Percentiles rank a stretch among this genome's conserved stretches.
These are phyloP conservation scores for Pseudomyrmex concolor DNA, from an alignment of 1,140 invertebrate species.

Conservation along the genomic window DNA sequence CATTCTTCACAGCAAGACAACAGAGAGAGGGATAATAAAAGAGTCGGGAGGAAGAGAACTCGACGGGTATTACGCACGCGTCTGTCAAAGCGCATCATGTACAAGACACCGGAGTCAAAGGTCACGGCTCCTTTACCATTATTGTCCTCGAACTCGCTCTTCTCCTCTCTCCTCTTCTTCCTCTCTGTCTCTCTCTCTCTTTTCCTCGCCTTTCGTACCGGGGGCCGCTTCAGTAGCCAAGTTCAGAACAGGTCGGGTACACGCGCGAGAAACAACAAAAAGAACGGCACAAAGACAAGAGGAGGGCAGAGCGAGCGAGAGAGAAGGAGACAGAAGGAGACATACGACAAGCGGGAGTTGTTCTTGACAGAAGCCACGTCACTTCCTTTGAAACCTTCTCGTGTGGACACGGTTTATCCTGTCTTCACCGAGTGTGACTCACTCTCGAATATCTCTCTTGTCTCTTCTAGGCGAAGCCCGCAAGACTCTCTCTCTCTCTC, in stretches of 20 bases:
- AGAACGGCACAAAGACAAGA: constrained; percentile 18
- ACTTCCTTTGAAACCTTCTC: constrained; percentile 65
- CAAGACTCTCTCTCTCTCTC: background rate
- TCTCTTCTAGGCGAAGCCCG: background rate
- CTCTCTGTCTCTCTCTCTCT: background rate
- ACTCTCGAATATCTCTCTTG: constrained; percentile 31
- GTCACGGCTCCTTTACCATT: constrained; percentile 54
- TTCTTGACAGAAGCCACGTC: constrained; percentile 70
- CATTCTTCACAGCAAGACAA: constrained; percentile 4
- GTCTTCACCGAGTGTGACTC: constrained; percentile 59
- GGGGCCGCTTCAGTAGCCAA: constrained; percentile 12
- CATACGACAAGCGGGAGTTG: constrained; percentile 62
- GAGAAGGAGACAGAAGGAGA: constrained; percentile 14
- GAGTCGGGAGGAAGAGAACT: constrained; percentile 31
- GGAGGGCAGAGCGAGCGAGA: constrained; percentile 3
- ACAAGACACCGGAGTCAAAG: constrained; percentile 53
- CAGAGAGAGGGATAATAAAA: constrained; percentile 39
- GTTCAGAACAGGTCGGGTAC: background rate
- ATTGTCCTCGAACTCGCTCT: constrained; percentile 32
- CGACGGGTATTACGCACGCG: constrained; percentile 63
- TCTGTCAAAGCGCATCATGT: constrained; percentile 45
- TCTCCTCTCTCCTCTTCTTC: background rate
- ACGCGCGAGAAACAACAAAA: constrained; percentile 46
- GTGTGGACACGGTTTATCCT: constrained; percentile 64
- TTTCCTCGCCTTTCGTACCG: constrained; percentile 16